Base-by-base conservation (phyloP, 2,113 vertebrate genomes). In the Silurus meridionalis region DNA sequence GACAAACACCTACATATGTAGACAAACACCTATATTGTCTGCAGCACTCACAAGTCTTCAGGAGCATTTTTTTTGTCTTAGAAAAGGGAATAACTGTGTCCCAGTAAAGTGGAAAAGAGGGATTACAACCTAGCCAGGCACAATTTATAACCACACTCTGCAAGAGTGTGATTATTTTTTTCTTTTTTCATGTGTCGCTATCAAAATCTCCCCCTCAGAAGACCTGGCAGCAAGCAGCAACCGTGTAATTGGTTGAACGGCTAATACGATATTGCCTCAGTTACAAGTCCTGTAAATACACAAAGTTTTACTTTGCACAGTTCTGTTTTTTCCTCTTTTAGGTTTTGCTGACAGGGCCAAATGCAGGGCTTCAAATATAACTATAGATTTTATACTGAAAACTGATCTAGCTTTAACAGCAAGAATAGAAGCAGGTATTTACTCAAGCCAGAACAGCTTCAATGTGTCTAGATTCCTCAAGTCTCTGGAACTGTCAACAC, bases 161-260 rank as follows among this genome's bases (percentile, higher is more conserved):
- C 55, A 82, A 82, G 86, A 82, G 58, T 87, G 84, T 85, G 83
- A 91, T 90, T 90, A 66, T 72, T 81, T 89, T 83, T 67, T 69
- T 74, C 28, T 82, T 85, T 80, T 77, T 84, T 87, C 87, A 74
- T 52, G 83, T 89, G 84, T 77, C 88, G 85, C 80, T 88, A 88
- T 89, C 87, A 83, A 85, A 89, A 89, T 87, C 90, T 88, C 69
- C 83, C 67, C 66, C 78, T 78, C 79, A 83, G 80, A 69, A 81
- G 80, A 87, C 67, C 48, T 82, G 50, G 85, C 85, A 90, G 90
- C 82, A 83, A 14, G 86, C 90, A 91, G 86, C 87, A 88, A 88
- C 88, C 87, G 61, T 92, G 84, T 90, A 92, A 90, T 91, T 90
- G 90, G 85, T 87, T 87, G 55, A 85, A 71, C 78, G 2, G 28